Conservation (phyloP, 2,888 invertebrate genomes). For the Sesamia inferens region DNA sequence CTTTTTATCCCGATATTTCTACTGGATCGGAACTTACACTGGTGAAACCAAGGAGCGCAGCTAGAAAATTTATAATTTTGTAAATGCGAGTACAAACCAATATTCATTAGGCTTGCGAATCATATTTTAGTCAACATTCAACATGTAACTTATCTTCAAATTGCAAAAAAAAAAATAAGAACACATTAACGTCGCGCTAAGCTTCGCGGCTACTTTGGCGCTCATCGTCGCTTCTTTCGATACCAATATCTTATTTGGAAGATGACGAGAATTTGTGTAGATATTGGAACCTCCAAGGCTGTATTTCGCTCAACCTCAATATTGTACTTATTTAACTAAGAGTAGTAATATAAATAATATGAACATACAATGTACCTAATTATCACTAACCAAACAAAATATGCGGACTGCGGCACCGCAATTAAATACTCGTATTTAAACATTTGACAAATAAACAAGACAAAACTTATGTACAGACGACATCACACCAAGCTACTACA, state of each 20-base stretch:
- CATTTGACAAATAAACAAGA: not conserved
- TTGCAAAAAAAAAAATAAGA: too few species aligned
- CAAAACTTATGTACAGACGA: not conserved
- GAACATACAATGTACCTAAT: not conserved
- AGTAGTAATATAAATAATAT: not conserved
- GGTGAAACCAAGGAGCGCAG: too few species aligned
- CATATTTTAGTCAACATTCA: too few species aligned
- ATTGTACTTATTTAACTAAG: not conserved
- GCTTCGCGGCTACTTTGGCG: too few species aligned
- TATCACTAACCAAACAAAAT: constrained; percentile 24
- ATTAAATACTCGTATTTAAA: not conserved
- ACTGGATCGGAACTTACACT: too few species aligned
- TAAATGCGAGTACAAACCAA: too few species aligned
- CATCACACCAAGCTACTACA: too few species aligned
- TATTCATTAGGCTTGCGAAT: too few species aligned
- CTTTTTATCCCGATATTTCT: too few species aligned
- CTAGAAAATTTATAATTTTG: too few species aligned
- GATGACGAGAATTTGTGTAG: not conserved
- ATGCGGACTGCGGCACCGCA: constrained; percentile 2
- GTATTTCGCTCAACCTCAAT: not conserved
- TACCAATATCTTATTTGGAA: not conserved
- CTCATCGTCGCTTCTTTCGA: not conserved
- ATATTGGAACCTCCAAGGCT: not conserved
- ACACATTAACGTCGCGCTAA: too few species aligned
- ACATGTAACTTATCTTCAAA: too few species aligned